These are phyloP conservation scores for Petromus typicus DNA, from an alignment of 2,113 vertebrate species.

Conservation along the genomic window DNA sequence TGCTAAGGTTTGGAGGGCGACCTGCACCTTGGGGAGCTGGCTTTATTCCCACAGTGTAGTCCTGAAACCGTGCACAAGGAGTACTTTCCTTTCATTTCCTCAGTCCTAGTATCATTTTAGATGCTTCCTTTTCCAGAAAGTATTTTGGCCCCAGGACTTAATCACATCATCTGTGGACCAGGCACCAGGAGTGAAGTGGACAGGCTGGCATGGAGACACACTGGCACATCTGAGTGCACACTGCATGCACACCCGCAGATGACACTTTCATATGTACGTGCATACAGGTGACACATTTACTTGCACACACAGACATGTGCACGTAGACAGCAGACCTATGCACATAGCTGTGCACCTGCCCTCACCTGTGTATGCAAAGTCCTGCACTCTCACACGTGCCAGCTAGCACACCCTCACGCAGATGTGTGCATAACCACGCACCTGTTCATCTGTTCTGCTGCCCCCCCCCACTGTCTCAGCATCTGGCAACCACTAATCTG, in stretches of 20 bases:
- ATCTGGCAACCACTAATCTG: not conserved
- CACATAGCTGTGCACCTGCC: not conserved
- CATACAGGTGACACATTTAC: not conserved
- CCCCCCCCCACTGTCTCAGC: not conserved
- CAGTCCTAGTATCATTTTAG: not conserved
- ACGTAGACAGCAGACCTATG: not conserved
- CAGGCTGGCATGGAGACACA: not conserved
- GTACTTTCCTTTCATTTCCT: not conserved
- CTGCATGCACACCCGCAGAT: not conserved
- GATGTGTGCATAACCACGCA: not conserved
- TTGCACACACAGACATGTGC: not conserved
- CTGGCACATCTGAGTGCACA: not conserved
- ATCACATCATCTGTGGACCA: not conserved
- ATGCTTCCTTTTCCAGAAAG: not conserved
- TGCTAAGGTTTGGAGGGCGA: not conserved
- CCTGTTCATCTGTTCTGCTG: not conserved
- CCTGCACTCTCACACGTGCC: not conserved
- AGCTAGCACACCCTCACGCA: not conserved
- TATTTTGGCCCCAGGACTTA: not conserved
- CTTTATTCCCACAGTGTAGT: not conserved
- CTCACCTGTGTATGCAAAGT: not conserved
- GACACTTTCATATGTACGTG: not conserved
- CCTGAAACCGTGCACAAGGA: not conserved
- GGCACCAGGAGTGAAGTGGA: not conserved
- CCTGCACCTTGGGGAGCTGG: not conserved